phyloP scores from a whole-genome alignment of 2,888 invertebrate species.

The Alcis repandata region DNA sequence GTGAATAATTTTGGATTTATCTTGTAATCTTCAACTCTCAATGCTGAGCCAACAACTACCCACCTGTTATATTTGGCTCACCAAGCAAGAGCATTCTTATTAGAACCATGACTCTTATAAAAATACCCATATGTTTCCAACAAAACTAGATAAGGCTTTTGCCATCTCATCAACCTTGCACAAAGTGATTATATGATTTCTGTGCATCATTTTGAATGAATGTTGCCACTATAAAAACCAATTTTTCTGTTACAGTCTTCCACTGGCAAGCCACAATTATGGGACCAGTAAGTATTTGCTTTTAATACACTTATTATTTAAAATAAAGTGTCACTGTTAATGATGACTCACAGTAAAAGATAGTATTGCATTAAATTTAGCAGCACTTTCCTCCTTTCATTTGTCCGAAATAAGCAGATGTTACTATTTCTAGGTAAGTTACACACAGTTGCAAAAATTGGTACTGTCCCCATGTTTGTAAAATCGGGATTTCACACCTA shows the following conservation, averaged over 20 bases:
- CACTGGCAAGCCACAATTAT: slow-evolving; percentile 99
- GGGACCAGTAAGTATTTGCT: slow-evolving; percentile 96
- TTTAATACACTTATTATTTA: not conserved
- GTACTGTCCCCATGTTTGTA: not conserved
- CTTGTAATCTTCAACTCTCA: slow-evolving; percentile 30
- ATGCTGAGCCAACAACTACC: slow-evolving; percentile 36
- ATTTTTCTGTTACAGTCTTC: slow-evolving; percentile 93
- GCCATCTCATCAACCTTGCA: slow-evolving; percentile 18
- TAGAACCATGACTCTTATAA: slow-evolving; percentile 10
- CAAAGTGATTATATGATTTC: slow-evolving; percentile 9
- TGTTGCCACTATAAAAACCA: slow-evolving; percentile 22
- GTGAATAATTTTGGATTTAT: slow-evolving; percentile 41
- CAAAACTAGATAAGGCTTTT: slow-evolving; percentile 17
- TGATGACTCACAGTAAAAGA: slow-evolving; percentile 24
- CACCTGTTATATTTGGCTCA: slow-evolving; percentile 39
- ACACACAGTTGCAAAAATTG: not conserved
- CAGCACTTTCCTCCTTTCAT: not conserved
- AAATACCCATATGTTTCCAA: slow-evolving; percentile 14
- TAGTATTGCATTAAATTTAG: slow-evolving; percentile 14
- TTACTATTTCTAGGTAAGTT: not conserved
- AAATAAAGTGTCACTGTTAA: slow-evolving; percentile 25
- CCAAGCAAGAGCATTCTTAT: slow-evolving; percentile 5
- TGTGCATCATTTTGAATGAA: not conserved
- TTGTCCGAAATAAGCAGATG: not conserved
- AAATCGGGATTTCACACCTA: not conserved